Base-by-base conservation (phyloP, 2,797 vertebrate species). In the Melanogrammus aeglefinus region DNA sequence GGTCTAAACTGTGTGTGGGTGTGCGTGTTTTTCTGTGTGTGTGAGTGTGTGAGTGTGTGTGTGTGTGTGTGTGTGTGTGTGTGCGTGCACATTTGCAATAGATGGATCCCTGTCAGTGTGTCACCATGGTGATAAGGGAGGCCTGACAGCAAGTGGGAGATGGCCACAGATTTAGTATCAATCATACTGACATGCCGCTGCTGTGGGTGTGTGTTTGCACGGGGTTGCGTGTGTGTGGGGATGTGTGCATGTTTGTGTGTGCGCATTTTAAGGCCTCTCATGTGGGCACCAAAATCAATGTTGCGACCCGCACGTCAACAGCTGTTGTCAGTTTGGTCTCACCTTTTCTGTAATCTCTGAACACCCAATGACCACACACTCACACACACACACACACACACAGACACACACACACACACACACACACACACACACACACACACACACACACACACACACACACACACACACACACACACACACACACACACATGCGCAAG, bases 101-200 rank as follows among this genome's bases (percentile, higher is more conserved):
- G 91, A 92, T 90, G 85, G 87, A 90, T 80, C 76, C 87, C 86
- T 92, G 91, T 92, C 91, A 91, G 85, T 12, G 69, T 89, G 90
- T 92, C 90, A 78, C 88, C 88, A 92, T 91, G 89, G 90, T 89
- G 91, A 92, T 92, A 91, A 92, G 89, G 90, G 88, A 88, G 88
- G 86, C 84, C 83, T 90, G 90, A 88, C 91, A 92, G 90, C 76
- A 63, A 72, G 85, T 83, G 83, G 85, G 86, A 87, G 86, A 84
- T 87, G 83, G 79, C 90, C 90, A 91, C 91, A 91, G 88, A 88
- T 85, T 92, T 92, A 88, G 91, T 91, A 92, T 93, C 91, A 92
- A 91, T 92, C 92, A 91, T 84, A 80, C 83, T 90, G 91, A 90
- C 88, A 90, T 90, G 88, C 85, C 83, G 85, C 83, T 41, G 18